Evolutionary conservation across 2,888 invertebrate species (phyloP).

Genomic region (Lapara coniferarum): DNA sequence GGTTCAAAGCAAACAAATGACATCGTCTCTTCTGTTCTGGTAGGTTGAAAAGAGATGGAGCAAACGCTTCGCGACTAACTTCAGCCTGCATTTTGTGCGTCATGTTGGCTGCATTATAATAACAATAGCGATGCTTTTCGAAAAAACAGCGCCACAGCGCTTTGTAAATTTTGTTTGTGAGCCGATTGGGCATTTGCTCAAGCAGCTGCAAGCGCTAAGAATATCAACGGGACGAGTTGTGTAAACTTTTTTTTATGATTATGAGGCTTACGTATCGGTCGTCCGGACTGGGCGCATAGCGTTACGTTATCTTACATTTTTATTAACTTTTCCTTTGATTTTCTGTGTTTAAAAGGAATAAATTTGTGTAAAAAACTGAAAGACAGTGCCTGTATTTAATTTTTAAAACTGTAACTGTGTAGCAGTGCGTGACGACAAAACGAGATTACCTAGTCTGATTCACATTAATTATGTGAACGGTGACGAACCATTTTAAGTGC

Average conservation of each 20-base stretch:
- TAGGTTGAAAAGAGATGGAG: slow-evolving; percentile 46
- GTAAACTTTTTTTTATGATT: slow-evolving; percentile 73
- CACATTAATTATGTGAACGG: slow-evolving; percentile 79
- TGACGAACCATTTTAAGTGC: slow-evolving; percentile 77
- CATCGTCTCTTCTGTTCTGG: slow-evolving; percentile 43
- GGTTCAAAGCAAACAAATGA: slow-evolving; percentile 36
- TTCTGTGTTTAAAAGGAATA: slow-evolving; percentile 37
- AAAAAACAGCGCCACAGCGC: slow-evolving; percentile 56
- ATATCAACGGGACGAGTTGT: slow-evolving; percentile 57
- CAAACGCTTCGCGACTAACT: slow-evolving; percentile 52
- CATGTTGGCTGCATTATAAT: slow-evolving; percentile 81
- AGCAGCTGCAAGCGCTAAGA: slow-evolving; percentile 51
- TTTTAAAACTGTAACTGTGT: slow-evolving; percentile 43
- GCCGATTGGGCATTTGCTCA: slow-evolving; percentile 6
- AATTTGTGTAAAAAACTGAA: slow-evolving; percentile 31
- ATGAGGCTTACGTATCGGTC: slow-evolving; percentile 63
- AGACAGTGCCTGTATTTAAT: slow-evolving; percentile 37
- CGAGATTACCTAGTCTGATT: slow-evolving; percentile 66
- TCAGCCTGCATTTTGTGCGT: slow-evolving; percentile 68
- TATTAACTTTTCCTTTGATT: slow-evolving; percentile 44
- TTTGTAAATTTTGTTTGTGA: slow-evolving; percentile 32
- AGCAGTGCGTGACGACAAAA: slow-evolving; percentile 58
- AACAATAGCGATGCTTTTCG: slow-evolving; percentile 70
- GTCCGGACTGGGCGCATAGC: slow-evolving; percentile 60
- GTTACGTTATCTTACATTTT: slow-evolving; percentile 52